Evolutionary conservation across 2,888 invertebrate genomes (phyloP).

Genomic region (Abscondita cerata): DNA sequence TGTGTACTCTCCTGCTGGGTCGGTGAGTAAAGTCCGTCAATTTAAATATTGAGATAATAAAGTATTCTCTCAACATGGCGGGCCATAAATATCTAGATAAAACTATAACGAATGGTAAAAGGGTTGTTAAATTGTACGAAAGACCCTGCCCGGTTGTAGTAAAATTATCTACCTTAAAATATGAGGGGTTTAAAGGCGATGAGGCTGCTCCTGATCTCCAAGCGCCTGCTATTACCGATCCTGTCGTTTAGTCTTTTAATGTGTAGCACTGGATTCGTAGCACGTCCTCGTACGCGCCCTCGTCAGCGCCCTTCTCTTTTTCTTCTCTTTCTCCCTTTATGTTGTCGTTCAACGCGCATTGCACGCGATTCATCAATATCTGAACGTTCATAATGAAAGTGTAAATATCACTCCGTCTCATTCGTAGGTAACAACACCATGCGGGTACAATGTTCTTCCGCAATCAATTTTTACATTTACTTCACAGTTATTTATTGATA

Average conservation of each 20-base stretch:
- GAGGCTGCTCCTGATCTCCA: slow-evolving; percentile 37
- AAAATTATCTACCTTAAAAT: slow-evolving; percentile 50
- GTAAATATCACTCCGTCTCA: slow-evolving; percentile 39
- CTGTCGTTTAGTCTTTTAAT: slow-evolving; percentile 41
- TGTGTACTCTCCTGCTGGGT: not conserved
- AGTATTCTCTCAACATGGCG: slow-evolving; percentile 47
- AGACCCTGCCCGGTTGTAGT: slow-evolving; percentile 43
- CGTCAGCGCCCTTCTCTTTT: slow-evolving; percentile 32
- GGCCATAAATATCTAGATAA: slow-evolving; percentile 50
- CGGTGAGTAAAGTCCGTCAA: slow-evolving; percentile 30
- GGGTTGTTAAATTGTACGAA: slow-evolving; percentile 53
- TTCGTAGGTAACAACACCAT: slow-evolving; percentile 9
- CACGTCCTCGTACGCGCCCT: slow-evolving; percentile 42
- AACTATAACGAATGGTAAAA: slow-evolving; percentile 54
- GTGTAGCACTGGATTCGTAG: slow-evolving; percentile 40
- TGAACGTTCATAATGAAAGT: slow-evolving; percentile 50
- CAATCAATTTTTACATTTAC: slow-evolving; percentile 52
- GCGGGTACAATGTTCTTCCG: slow-evolving; percentile 41
- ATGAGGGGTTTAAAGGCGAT: slow-evolving; percentile 47
- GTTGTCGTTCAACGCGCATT: slow-evolving; percentile 32
- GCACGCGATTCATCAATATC: slow-evolving; percentile 38
- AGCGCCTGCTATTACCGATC: slow-evolving; percentile 41
- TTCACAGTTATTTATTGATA: slow-evolving; percentile 54
- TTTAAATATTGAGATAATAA: slow-evolving; percentile 42
- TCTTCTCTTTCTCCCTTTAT: slow-evolving; percentile 21